Conservation (phyloP, 1,140 invertebrate genomes). For the Sitobion miscanthi region DNA sequence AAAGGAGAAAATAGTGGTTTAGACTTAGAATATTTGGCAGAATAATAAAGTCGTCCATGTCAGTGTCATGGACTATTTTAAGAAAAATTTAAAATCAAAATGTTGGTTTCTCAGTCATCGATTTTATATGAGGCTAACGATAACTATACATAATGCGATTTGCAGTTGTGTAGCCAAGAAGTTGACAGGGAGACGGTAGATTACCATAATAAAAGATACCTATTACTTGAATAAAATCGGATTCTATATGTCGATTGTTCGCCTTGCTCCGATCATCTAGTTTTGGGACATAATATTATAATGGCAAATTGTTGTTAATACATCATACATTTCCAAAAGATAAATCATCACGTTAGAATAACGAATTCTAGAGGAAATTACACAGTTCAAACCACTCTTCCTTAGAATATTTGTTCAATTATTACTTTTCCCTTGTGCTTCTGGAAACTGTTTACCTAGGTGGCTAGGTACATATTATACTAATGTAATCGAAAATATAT, state of each 20-base stretch:
- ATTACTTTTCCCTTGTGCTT: neutral
- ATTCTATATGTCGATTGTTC: neutral
- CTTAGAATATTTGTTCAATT: neutral
- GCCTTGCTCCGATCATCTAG: neutral
- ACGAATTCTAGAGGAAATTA: too few relatives aligned
- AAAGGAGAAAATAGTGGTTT: neutral
- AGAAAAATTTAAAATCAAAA: neutral
- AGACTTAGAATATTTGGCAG: neutral
- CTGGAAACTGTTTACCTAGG: neutral
- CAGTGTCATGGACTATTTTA: neutral
- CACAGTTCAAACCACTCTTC: neutral
- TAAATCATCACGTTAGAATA: neutral
- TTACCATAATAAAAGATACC: too few relatives aligned
- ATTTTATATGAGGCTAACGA: neutral
- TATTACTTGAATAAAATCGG: neutral
- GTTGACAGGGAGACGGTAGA: fast-evolving
- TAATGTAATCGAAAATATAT: neutral
- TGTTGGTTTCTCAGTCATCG: neutral
- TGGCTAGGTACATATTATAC: too few relatives aligned
- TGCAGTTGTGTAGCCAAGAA: neutral
- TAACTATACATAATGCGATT: neutral
- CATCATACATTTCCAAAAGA: neutral
- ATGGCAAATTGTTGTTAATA: neutral
- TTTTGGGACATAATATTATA: neutral
- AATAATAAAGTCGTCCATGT: neutral